These are phyloP conservation scores for Eucera pruinosa DNA, from an alignment of 2,888 invertebrate genomes.

Conservation along the genomic window DNA sequence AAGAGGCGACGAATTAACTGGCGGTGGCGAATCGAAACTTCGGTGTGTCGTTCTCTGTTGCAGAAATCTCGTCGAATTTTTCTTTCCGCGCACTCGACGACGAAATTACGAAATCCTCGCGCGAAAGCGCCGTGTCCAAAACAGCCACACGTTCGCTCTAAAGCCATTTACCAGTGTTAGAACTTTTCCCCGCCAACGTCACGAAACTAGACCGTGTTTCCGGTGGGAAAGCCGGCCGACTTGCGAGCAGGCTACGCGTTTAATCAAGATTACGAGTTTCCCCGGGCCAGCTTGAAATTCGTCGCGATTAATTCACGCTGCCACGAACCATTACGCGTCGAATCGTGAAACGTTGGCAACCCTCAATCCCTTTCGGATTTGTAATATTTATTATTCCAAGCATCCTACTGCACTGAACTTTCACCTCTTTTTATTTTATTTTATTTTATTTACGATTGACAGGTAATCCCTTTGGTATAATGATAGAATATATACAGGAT, in stretches of 20 bases:
- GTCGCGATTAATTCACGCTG: slow-evolving; percentile 22
- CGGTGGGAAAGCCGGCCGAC: slow-evolving; percentile 26
- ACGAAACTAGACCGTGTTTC: slow-evolving; percentile 41
- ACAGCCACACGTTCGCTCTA: slow-evolving; percentile 10
- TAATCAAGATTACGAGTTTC: slow-evolving; percentile 44
- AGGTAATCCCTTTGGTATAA: too few relatives aligned
- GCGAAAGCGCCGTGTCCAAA: slow-evolving; percentile 5
- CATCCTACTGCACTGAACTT: too few relatives aligned
- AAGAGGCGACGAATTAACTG: not conserved
- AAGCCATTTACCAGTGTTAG: slow-evolving; percentile 23
- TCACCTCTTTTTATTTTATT: too few relatives aligned
- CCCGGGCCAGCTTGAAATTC: slow-evolving; percentile 15
- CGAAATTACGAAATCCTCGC: slow-evolving; percentile 23
- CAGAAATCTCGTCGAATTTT: slow-evolving; percentile 5
- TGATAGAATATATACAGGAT: too few relatives aligned
- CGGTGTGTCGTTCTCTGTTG: not conserved
- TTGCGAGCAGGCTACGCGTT: slow-evolving; percentile 22
- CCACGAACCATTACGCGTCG: not conserved
- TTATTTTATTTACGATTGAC: too few relatives aligned
- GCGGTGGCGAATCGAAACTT: slow-evolving; percentile 2
- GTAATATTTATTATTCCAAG: too few relatives aligned
- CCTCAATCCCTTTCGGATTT: too few relatives aligned
- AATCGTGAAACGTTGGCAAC: not conserved
- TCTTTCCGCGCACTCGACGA: not conserved
- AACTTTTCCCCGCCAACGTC: slow-evolving; percentile 34